Base-by-base conservation (phyloP, 2,888 invertebrate genomes). In the Nomada hirtipes region DNA sequence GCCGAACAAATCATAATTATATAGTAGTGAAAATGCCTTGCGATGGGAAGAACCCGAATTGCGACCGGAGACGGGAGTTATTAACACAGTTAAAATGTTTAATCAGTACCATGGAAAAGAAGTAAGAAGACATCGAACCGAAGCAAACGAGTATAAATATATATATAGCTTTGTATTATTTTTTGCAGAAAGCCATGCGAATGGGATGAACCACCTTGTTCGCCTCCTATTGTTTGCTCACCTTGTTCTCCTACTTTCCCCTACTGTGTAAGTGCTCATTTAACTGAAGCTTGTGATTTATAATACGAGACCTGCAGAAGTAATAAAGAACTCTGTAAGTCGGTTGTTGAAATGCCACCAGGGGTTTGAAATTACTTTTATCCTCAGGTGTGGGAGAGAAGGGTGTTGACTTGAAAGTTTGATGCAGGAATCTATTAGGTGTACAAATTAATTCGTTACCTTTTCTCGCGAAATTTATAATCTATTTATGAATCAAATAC, bases 11-110 rank as follows among this genome's bases (percentile, higher is more conserved):
- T 1, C 11, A 64, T 50, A 26, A 55, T 59, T 50, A n/a, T 53
- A 79, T 57, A 44, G 18, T n/a, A 13, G 18, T 23, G 76, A 86
- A 85, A 59, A 93, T 93, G 93, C 92, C 93, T 60, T 93, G 93
- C 59, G 92, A 93, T 73, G 93, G 93, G 47, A 92, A 91, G 75
- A 93, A 93, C 83, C 86, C 87, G 3, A 89, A 91, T 76, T 93
- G 93, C 71, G 89, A 92, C 11, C 87, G 91, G 26, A 86, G 93
- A 47, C 89, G 92, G 4, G 90, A 92, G 59, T 86, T 93, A 52
- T 72, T 93, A 18, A 80, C 91, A 2, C 91, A 92, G 75, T 82
- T 93, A 26, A 93, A 93, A 91, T 93, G 93, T 76, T 87, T 93
- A 26, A 90, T 93, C 73, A 90, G 88, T 20, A 91, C 92, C 7